phyloP scores from a whole-genome alignment of 2,888 invertebrate species.

The Thera britannica region DNA sequence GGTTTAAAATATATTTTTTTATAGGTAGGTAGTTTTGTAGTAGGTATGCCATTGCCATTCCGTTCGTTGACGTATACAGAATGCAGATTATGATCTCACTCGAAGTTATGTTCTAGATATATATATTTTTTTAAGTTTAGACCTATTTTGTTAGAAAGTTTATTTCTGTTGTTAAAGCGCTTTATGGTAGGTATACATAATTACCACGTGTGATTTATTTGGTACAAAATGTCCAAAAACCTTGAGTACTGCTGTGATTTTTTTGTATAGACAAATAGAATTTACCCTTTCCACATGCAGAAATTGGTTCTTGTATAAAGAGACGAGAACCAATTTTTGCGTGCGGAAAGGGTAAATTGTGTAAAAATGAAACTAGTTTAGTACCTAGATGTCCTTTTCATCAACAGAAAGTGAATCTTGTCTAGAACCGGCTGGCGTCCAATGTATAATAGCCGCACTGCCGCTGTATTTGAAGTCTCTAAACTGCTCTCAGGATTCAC shows the following conservation, averaged over 20 bases:
- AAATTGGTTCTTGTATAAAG: no score
- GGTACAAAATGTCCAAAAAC: slow-evolving; percentile 19
- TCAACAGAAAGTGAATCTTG: no score
- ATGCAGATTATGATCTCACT: slow-evolving; percentile 31
- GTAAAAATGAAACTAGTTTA: no score
- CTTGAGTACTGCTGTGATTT: slow-evolving; percentile 22
- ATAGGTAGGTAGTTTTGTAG: neutral
- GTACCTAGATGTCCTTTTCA: no score
- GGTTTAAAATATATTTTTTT: neutral
- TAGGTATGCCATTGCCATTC: slow-evolving; percentile 18
- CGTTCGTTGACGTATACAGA: slow-evolving; percentile 13
- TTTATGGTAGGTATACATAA: slow-evolving; percentile 7
- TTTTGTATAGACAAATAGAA: slow-evolving; percentile 2
- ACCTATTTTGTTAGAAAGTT: slow-evolving; percentile 12
- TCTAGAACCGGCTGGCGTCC: no score
- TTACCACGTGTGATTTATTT: slow-evolving; percentile 11
- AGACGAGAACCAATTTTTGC: no score
- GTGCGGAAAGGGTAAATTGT: no score
- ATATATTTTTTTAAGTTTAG: slow-evolving; percentile 2
- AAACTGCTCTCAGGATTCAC: no score
- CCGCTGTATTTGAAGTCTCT: no score
- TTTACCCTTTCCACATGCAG: no score
- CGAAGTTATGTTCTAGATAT: slow-evolving; percentile 3
- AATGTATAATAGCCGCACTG: no score
- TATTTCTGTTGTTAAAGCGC: slow-evolving; percentile 3